Evolutionary conservation across 2,888 invertebrate species (phyloP), one percentile per base, ranked within the genome.

Genomic region (Loripinus fragilis): DNA sequence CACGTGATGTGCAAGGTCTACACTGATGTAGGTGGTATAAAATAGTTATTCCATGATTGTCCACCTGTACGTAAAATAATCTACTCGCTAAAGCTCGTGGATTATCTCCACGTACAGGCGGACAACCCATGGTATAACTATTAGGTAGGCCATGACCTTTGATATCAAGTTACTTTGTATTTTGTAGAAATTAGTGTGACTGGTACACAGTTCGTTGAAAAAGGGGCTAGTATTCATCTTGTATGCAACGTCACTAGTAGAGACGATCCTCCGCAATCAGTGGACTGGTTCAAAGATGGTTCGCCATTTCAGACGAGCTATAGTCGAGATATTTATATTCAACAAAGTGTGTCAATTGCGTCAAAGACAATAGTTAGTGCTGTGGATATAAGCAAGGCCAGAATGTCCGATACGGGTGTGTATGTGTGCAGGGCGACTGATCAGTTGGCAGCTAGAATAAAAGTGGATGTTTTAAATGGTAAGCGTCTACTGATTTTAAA

Each of bases 381-480:
- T 28, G 75, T 88, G 20, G 84, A 86, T 45, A 82, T 88, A 38
- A 71, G 75, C 33, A 71, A 74, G 48, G 80, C 86, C 8, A 50
- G 77, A 50, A 77, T 81, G 64, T 71, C 75, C 20, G 88, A 88
- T 69, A 81, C 79, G 55, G 88, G 88, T 5, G 66, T 79, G 28
- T 88, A 88, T 64, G 78, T 88, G n/a, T 88, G 88, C 48, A 71
- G 86, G 64, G 86, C 87, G 10, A 79, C 85, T 25, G 82, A 85
- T 41, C 79, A 81, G n/a, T 64, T 81, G 25, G 78, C 75, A 23
- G 73, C 75, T 0, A 64, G 81, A 41, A 65, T 81, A 28, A 72
- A 78, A 72, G 78, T 81, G 23, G 81, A 81, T 50, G 81, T 81
- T 17, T 67, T 81, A 28, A 81, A 81, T 81, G 76, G 81, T 81